Base-by-base conservation (phyloP, 2,888 invertebrate species). In the Bugula neritina region DNA sequence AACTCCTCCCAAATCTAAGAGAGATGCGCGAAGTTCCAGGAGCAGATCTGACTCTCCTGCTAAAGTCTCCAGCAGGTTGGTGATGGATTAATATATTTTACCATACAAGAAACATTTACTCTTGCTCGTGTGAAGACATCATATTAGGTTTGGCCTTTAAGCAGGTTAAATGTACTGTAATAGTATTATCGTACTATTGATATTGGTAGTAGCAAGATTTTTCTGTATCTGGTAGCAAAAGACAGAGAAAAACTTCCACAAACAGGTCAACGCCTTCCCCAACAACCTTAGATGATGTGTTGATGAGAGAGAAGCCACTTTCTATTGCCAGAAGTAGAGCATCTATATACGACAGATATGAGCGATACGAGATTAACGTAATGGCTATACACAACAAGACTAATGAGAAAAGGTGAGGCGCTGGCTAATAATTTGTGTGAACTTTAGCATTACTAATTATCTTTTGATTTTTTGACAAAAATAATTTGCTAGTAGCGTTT, bases 231-330 rank as follows among this genome's bases (percentile, higher is more conserved):
- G n/a, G n/a, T n/a, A n/a, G n/a, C n/a, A n/a, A n/a, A 43, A 43
- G 17, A 17, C 43, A 43, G 5, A 43, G 17, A 17, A 43, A 43
- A 17, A 17, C 10, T 43, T 5, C 43, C 5, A 43, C 17, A 43
- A 43, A 43, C 43, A 43, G 17, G 17, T n/a, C 27, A 27, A 25
- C 63, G 3, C 63, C 21, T 25, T 63, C 63, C 10, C 63, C 63
- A 63, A 63, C 63, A 25, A 63, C 63, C 10, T 31, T 63, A 29
- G 63, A 63, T 63, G 63, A 63, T 63, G 63, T 63, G 29, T n/a
- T 63, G 63, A 63, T 63, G 29, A 63, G n/a, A 3, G 63, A 27
- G 10, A 63, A 31, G n/a, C 63, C 63, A 13, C 63, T 63, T 17
- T 25, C 29, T 17, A 10, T 17, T 17, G 3, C 43, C 43, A 63